Evolutionary conservation across 2,888 invertebrate genomes (phyloP).

Genomic region (Dioctria rufipes): DNA sequence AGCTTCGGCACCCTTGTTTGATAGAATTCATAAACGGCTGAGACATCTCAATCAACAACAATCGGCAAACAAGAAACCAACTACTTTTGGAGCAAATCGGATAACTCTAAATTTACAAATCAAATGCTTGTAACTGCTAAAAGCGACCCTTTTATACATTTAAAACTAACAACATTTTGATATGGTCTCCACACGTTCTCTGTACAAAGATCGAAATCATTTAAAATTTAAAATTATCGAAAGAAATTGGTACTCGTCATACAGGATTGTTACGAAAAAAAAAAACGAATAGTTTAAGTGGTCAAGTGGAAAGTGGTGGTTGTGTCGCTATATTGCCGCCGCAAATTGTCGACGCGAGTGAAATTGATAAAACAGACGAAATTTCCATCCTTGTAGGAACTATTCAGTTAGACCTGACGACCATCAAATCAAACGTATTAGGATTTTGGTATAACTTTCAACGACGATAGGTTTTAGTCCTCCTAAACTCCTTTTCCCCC

Average conservation of each 20-base stretch:
- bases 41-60: too few species aligned
- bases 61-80: too few species aligned
- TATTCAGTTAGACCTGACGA: neutral
- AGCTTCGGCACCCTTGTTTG: too few species aligned
- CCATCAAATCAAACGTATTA: too few species aligned
- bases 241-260: slow-evolving; percentile 4
- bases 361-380: slow-evolving; percentile 21
- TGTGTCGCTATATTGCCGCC: neutral
- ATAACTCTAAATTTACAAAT: too few species aligned
- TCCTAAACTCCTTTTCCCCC: neutral
- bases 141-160: too few species aligned
- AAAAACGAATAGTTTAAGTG: neutral
- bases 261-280: slow-evolving; percentile 12
- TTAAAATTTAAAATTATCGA: neutral
- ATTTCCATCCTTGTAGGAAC: slow-evolving; percentile 19
- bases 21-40: too few species aligned
- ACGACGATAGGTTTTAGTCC: neutral
- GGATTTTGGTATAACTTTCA: too few species aligned
- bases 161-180: too few species aligned
- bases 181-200: too few species aligned
- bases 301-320: neutral
- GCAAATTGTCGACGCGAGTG: neutral
- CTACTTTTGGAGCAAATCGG: too few species aligned
- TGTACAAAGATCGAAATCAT: neutral
- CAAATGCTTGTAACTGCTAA: too few species aligned